A percentile compares a stretch with the other conserved stretches of the same genome.
Conservation (phyloP, 2,888 invertebrate genomes). For the Nephrocerus scutellatus region DNA sequence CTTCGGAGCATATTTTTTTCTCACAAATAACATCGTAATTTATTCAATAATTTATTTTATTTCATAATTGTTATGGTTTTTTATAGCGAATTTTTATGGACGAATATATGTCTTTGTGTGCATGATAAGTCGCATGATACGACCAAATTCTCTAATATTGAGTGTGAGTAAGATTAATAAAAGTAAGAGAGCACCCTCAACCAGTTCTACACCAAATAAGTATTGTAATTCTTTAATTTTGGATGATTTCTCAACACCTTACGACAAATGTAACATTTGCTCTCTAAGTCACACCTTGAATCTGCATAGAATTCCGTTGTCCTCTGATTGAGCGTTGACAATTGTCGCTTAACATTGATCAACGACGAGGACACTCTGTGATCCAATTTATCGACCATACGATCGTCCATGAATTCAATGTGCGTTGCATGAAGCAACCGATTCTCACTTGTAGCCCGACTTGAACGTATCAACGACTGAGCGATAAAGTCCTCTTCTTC, state of each 20-base stretch:
- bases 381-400: slow-evolving; percentile 45
- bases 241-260: slow-evolving; percentile 44
- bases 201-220: slow-evolving; percentile 11
- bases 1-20: no score
- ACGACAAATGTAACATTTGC: slow-evolving; percentile 46
- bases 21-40: no score
- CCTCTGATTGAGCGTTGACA: slow-evolving; percentile 42
- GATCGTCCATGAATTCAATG: slow-evolving; percentile 44
- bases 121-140: neutral
- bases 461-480: slow-evolving; percentile 36
- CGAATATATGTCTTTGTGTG: no score
- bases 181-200: slow-evolving; percentile 4
- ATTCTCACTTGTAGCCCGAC: slow-evolving; percentile 35
- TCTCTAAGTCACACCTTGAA: slow-evolving; percentile 45
- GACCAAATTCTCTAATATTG: slow-evolving; percentile 5
- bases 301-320: slow-evolving; percentile 46
- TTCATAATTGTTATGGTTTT: no score
- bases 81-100: no score
- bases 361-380: slow-evolving; percentile 45
- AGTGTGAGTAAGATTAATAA: slow-evolving; percentile 1
- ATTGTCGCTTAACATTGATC: slow-evolving; percentile 44
- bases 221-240: slow-evolving; percentile 39
- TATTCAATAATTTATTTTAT: no score
- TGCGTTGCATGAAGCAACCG: slow-evolving; percentile 40
- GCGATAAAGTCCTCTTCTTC: slow-evolving; percentile 40